Conservation (phyloP, 1,140 invertebrate genomes). For the Pseudachorutes palmiensis region DNA sequence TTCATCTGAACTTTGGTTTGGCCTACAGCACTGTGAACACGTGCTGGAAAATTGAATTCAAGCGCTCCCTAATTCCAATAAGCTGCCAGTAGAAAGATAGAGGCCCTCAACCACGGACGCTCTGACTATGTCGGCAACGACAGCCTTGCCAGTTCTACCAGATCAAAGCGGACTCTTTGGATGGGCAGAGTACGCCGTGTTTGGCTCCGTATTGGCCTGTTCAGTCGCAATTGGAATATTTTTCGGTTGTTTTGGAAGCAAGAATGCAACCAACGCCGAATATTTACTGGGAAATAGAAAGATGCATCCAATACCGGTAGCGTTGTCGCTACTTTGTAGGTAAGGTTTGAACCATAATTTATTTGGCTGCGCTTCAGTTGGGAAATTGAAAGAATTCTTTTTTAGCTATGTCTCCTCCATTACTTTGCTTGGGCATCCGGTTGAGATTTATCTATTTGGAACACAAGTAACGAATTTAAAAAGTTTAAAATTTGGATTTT, state of each 20-base stretch:
- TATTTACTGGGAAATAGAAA: slow-evolving; percentile 26
- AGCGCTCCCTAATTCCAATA: no score
- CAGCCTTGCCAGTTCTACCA: no score
- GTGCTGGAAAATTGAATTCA: no score
- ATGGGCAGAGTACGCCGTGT: slow-evolving; percentile 13
- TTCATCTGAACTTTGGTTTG: no score
- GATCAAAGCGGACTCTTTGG: slow-evolving; percentile 6
- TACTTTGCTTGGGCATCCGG: slow-evolving; percentile 26
- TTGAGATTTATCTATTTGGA: slow-evolving; percentile 29
- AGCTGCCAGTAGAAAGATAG: no score
- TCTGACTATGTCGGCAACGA: no score
- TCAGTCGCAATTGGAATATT: slow-evolving; percentile 14
- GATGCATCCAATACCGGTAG: slow-evolving; percentile 32
- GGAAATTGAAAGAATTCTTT: not conserved
- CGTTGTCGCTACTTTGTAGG: slow-evolving; percentile 33
- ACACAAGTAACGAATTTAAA: not conserved
- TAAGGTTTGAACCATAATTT: slow-evolving; percentile 4
- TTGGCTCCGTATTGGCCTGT: not conserved
- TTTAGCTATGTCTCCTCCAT: slow-evolving; percentile 25
- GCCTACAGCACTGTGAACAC: no score
- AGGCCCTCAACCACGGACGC: no score
- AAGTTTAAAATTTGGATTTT: not conserved
- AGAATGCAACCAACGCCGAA: slow-evolving; percentile 16
- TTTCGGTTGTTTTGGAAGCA: slow-evolving; percentile 3
- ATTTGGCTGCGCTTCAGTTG: not conserved